phyloP scores from a whole-genome alignment of 92 coral and sea anemone species.

The Epizoanthus illoricatus region DNA sequence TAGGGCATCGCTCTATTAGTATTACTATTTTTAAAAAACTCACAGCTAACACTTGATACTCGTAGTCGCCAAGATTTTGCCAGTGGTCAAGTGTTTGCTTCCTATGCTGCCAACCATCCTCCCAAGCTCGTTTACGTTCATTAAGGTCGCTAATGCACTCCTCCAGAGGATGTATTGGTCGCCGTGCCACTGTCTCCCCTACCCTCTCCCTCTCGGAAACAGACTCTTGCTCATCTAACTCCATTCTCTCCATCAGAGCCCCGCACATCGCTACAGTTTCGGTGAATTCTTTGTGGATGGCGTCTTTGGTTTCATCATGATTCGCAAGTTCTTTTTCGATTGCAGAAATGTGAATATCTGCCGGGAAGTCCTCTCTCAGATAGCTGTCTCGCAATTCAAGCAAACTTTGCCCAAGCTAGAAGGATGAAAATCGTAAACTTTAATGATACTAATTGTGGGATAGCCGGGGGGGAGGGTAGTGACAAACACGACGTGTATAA shows the following conservation, averaged over 20 bases:
- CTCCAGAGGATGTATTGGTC: constrained; percentile 78
- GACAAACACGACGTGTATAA: too few species aligned
- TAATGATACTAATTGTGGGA: too few species aligned
- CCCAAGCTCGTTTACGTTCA: constrained; percentile 70
- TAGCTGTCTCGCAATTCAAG: constrained; percentile 62
- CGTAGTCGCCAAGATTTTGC: constrained; percentile 71
- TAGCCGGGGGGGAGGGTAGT: too few species aligned
- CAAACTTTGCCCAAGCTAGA: constrained; percentile 66
- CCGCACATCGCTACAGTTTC: constrained; percentile 90
- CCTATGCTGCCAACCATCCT: constrained; percentile 84
- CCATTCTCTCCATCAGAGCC: constrained; percentile 86
- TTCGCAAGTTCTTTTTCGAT: constrained; percentile 64
- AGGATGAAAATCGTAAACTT: neutral
- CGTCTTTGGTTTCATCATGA: constrained; percentile 78
- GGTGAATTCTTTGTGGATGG: constrained; percentile 74
- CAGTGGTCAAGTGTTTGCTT: constrained; percentile 68
- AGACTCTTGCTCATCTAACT: constrained; percentile 50
- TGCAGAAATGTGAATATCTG: constrained; percentile 48
- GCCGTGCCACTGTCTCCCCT: constrained; percentile 30
- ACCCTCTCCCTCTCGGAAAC: constrained; percentile 53
- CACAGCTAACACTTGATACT: constrained; percentile 64
- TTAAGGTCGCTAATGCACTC: constrained; percentile 74
- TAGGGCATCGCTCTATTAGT: neutral
- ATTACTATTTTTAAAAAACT: neutral
- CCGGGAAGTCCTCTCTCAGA: constrained; percentile 67